phyloP scores from a whole-genome alignment of 1,140 invertebrate genomes.

The Charaxes varanes region DNA sequence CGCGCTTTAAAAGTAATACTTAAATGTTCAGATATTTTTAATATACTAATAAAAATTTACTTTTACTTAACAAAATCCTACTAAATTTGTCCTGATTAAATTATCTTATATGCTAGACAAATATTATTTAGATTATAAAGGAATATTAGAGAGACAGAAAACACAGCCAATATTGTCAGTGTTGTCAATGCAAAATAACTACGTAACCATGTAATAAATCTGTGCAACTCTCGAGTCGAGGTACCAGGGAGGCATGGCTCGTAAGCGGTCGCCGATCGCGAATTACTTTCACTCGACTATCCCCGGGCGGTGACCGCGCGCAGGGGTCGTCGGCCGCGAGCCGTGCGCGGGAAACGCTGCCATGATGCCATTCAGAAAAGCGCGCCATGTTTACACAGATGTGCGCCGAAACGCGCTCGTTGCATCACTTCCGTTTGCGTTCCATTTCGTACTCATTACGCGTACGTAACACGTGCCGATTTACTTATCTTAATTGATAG shows the following conservation, averaged over 20 bases:
- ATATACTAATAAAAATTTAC: too few relatives aligned
- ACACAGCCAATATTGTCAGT: constrained; percentile 5
- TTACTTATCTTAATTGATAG: constrained; percentile 18
- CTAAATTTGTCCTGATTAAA: too few relatives aligned
- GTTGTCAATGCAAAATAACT: constrained; percentile 18
- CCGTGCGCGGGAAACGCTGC: constrained; percentile 61
- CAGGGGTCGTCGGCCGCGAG: constrained; percentile 59
- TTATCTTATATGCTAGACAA: too few relatives aligned
- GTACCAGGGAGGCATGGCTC: constrained; percentile 58
- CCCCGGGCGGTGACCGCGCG: constrained; percentile 67
- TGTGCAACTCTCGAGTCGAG: constrained; percentile 30
- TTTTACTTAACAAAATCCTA: too few relatives aligned
- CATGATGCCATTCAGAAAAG: constrained; percentile 66
- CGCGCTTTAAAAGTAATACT: too few relatives aligned
- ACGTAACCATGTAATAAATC: constrained; percentile 31
- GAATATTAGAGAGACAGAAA: not conserved
- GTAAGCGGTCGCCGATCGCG: constrained; percentile 58
- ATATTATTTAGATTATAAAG: too few relatives aligned
- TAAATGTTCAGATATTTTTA: too few relatives aligned
- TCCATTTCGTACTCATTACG: constrained; percentile 48
- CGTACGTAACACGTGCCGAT: constrained; percentile 44
- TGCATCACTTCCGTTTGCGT: constrained; percentile 69
- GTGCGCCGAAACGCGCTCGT: constrained; percentile 65
- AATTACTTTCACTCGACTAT: constrained; percentile 72
- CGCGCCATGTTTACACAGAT: constrained; percentile 70